phyloP scores from a whole-genome alignment of 2,797 vertebrate genomes.

The Alfaro cultratus region DNA sequence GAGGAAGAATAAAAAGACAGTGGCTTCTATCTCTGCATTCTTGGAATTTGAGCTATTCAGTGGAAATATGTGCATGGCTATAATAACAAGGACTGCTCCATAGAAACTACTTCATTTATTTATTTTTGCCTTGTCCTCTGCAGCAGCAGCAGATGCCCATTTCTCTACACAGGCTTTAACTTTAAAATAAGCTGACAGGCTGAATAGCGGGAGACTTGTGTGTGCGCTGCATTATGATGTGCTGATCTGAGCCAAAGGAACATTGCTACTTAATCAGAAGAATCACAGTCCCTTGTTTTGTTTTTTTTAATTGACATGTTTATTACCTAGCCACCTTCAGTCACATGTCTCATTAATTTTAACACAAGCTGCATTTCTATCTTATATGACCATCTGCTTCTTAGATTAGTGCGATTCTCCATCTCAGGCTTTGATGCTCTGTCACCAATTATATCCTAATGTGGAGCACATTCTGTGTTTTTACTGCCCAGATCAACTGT shows the following conservation, averaged over 20 bases:
- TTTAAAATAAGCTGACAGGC: conserved; percentile 32
- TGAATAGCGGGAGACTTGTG: conserved; percentile 33
- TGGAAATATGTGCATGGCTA: conserved; percentile 6
- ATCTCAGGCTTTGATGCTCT: conserved; percentile 28
- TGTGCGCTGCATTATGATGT: conserved; percentile 50
- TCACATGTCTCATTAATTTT: conserved; percentile 28
- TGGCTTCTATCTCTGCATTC: conserved; percentile 3
- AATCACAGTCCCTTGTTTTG: conserved; percentile 27
- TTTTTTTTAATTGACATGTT: conserved; percentile 39
- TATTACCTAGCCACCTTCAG: conserved; percentile 33
- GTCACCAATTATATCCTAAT: conserved; percentile 40
- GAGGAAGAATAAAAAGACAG: conserved; percentile 38
- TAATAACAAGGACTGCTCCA: conserved; percentile 21
- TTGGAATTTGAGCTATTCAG: conserved; percentile 1
- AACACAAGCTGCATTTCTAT: conserved; percentile 30
- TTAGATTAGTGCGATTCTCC: conserved; percentile 27
- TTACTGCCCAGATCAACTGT: conserved; percentile 20
- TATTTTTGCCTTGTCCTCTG: conserved; percentile 22
- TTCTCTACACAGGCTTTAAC: conserved; percentile 19
- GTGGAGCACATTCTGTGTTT: conserved; percentile 34
- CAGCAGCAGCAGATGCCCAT: conserved; percentile 23
- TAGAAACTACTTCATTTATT: conserved; percentile 7
- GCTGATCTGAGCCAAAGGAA: conserved; percentile 34
- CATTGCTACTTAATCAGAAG: conserved; percentile 14
- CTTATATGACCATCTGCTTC: conserved; percentile 14